Evolutionary conservation across 2,113 vertebrate genomes (phyloP).

Genomic region (Aspiorhynchus laticeps): DNA sequence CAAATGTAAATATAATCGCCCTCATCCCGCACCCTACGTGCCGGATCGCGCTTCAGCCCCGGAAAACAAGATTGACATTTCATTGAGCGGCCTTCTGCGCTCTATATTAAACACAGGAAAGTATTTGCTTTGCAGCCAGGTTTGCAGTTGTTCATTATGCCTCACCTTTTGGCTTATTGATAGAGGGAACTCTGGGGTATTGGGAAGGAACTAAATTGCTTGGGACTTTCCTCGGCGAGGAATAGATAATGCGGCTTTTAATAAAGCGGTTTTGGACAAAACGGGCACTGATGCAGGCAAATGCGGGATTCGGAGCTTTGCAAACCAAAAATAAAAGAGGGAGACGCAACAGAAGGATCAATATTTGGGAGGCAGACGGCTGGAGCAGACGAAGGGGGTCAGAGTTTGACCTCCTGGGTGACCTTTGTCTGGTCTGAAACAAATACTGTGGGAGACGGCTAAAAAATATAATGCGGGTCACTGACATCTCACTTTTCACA

Average conservation of each 20-base stretch:
- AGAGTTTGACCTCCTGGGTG: slow-evolving; percentile 32
- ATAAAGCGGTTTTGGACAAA: slow-evolving; percentile 46
- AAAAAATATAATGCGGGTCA: slow-evolving; percentile 14
- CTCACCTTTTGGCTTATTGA: slow-evolving; percentile 64
- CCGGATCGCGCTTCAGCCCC: slow-evolving; percentile 40
- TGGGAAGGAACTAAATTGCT: slow-evolving; percentile 60
- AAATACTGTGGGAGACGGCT: background rate
- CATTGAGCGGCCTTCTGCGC: slow-evolving; percentile 53
- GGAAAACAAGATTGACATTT: slow-evolving; percentile 58
- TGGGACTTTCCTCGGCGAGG: slow-evolving; percentile 8
- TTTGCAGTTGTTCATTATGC: slow-evolving; percentile 55
- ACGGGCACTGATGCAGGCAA: background rate
- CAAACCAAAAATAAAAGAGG: slow-evolving; percentile 24
- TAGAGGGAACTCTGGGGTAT: slow-evolving; percentile 54
- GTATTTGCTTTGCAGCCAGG: slow-evolving; percentile 54
- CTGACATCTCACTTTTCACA: background rate
- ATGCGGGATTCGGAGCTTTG: background rate
- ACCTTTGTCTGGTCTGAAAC: slow-evolving; percentile 42
- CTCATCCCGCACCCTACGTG: background rate
- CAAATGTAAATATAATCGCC: slow-evolving; percentile 35
- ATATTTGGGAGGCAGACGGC: slow-evolving; percentile 30
- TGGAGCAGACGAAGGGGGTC: slow-evolving; percentile 23
- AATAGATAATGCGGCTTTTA: slow-evolving; percentile 57
- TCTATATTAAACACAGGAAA: slow-evolving; percentile 57
- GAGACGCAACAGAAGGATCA: slow-evolving; percentile 47